Base-by-base conservation (phyloP, 2,888 invertebrate genomes). In the Tinea semifulvella region DNA sequence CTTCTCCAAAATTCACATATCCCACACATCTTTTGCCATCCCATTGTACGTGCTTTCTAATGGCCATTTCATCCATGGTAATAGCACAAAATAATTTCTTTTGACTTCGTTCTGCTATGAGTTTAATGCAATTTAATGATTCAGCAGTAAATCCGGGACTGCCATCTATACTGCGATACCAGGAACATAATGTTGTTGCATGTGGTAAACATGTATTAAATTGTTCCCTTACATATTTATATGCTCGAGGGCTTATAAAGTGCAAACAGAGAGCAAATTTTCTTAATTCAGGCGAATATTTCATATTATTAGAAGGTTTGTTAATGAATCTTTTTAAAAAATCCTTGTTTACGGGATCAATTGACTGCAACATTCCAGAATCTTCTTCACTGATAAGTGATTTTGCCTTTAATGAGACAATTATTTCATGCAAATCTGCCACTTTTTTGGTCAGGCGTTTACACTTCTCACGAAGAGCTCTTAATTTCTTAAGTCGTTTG, bases 1-100 rank as follows among this genome's bases (percentile, higher is more conserved):
- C 16, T 14, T 36, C 8, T 36, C 36, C 7, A 17, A 36, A 36
- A 36, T 36, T 36, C 11, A 36, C 31, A 31, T 31, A 31, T 10
- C 31, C 31, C 8, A 31, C 13, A 31, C 31, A 31, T 31, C 11
- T 31, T 31, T 31, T 31, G 5, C 31, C 31, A 11, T 31, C 31
- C 31, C 36, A 36, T 36, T 16, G 14, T 3, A 13, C 11, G 17
- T 16, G 17, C 17, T 36, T 36, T 14, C 36, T 11, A 6, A 36
- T 36, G 6, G 36, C 36, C 36, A 36, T 36, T 36, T 36, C 36
- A 17, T 36, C 36, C 36, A 36, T 36, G 36, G 36, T 17, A 36
- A 36, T 14, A 17, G 36, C 36, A 17, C 36, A 36, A 36, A 36
- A 36, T 36, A 36, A 16, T 28, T 28, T 28, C 28, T 28, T 28